Base-by-base conservation (phyloP, 1,140 invertebrate species). In the Saccostrea glomerata region DNA sequence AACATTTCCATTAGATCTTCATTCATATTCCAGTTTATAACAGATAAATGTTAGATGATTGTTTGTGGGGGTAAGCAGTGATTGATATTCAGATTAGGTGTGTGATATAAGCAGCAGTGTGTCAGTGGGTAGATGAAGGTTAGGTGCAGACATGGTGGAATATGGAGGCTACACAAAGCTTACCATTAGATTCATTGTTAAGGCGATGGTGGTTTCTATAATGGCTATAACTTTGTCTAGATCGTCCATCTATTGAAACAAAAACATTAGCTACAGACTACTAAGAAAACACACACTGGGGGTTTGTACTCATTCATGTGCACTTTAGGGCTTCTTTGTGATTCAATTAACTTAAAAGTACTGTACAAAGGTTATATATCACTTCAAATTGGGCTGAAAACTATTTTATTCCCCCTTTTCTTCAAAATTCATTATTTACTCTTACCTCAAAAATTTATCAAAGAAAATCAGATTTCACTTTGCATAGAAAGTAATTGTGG, bases 181-280 rank as follows among this genome's bases (percentile, higher is more conserved):
- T 89, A 89, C 88, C 88, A 86, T 89, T 87, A 30, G 86, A 56
- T 23, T 87, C 86, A 87, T 87, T 82, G 85, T 89, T 86, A 86
- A 58, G 84, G 85, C 66, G 54, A 54, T 82, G 84, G 47, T 70
- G 70, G 47, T 89, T 58, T 83, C 88, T 84, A 87, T 58, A 56
- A 30, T 87, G 82, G 82, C 85, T 85, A 58, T 86, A 66, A 54
- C 58, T 86, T 66, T 89, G 88, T 36, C 88, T 86, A 63, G 86
- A 84, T 86, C 88, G 84, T 83, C 88, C 58, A 58, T 77, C 70
- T 77, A 77, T 77, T 77, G 70, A 77, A 77, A 77, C 70, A 77
- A 77, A 77, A 77, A 77, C 25, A 77, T 77, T 13, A 77, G 70
- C 70, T 77, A 77, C n/a, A 73, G 66, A 23, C 66, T 73, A 73